phyloP scores from a whole-genome alignment of 2,797 vertebrate genomes.

The Alfaro cultratus region DNA sequence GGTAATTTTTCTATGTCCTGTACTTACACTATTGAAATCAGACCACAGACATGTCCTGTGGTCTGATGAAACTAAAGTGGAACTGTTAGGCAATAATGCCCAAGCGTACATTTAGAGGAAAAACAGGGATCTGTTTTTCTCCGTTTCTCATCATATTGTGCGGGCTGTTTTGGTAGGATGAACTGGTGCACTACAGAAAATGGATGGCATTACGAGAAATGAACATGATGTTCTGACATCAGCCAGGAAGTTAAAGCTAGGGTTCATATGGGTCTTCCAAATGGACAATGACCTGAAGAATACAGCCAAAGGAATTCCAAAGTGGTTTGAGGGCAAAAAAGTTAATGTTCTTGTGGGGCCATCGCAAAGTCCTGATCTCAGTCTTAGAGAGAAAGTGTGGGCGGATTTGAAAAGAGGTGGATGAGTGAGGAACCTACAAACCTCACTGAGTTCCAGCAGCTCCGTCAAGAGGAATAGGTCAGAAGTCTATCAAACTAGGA shows the following conservation, averaged over 20 bases:
- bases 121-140: no score
- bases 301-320: neutral
- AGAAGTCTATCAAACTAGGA: neutral
- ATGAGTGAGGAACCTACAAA: neutral
- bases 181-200: neutral
- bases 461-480: neutral
- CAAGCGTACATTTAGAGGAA: no score
- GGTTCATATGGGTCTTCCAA: neutral
- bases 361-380: no score
- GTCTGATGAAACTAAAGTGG: no score
- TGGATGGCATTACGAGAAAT: neutral
- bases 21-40: neutral
- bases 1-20: neutral
- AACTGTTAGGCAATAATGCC: no score
- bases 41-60: no score
- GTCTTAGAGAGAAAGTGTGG: no score
- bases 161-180: neutral
- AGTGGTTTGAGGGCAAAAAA: neutral
- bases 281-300: neutral
- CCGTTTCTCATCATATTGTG: neutral
- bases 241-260: neutral
- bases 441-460: neutral
- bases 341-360: no score
- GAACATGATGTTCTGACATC: neutral
- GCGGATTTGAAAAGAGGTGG: no score